Base-by-base conservation (phyloP, 2,888 invertebrate genomes). In the Lycophotia porphyrea region DNA sequence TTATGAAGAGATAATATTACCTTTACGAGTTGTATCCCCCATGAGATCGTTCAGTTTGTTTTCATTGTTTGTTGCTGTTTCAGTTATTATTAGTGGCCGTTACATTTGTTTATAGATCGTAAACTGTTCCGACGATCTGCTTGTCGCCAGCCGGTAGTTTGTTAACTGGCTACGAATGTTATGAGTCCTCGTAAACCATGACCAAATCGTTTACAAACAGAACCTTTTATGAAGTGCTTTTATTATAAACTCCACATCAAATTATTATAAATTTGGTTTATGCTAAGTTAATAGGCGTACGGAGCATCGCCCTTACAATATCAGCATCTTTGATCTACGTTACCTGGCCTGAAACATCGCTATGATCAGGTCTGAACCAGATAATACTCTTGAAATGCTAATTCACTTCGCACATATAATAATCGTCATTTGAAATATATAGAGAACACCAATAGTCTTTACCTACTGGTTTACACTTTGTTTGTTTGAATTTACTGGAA, bases 1-100 rank as follows among this genome's bases (percentile, higher is more conserved):
- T 96, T 96, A 96, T 96, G 95, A 94, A 95, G 96, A 96, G 94
- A 95, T 96, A 95, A 95, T 94, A 93, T 93, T 94, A 96, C 96
- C 96, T 95, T 95, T 96, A 96, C 93, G 95, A 93, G 93, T 92
- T 90, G 93, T 92, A 91, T 92, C 90, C 92, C 81, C 89, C 91
- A 86, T 90, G 92, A 90, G 93, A 93, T 89, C 91, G 92, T 92
- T 94, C 91, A 91, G 92, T 92, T 93, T 93, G 94, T 94, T 95
- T 95, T 94, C 94, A 95, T 94, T 95, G 95, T 95, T 93, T 94
- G 95, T 91, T 95, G 94, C 94, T 94, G 94, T 96, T 95, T 94
- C 95, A 93, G 95, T 95, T 96, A 96, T 96, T 95, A 95, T 95
- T 95, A 95, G 95, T 95, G 94, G 94, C 91, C 92, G 94, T 96